These are phyloP conservation scores for Galleria mellonella DNA, from an alignment of 1,140 invertebrate species.

Conservation along the genomic window DNA sequence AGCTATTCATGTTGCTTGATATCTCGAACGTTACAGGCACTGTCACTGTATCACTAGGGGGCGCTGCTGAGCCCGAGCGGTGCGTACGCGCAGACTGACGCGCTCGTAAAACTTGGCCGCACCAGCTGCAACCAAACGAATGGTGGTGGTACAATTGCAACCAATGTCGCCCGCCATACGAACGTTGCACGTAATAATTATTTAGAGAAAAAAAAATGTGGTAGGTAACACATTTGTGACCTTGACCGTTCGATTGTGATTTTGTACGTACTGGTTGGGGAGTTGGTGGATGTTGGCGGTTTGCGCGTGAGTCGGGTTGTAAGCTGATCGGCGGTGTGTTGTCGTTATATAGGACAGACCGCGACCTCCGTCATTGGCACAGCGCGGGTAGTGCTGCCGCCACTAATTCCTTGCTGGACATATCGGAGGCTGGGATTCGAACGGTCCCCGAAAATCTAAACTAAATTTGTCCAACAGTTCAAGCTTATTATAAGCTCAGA, in stretches of 20 bases:
- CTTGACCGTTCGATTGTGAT: constrained; percentile 35
- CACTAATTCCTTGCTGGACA: constrained; percentile 14
- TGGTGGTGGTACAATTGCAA: constrained; percentile 35
- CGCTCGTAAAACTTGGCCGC: constrained; percentile 28
- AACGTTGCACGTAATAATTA: background rate
- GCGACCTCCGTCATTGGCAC: constrained; percentile 55
- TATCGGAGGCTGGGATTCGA: background rate
- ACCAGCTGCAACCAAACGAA: constrained; percentile 51
- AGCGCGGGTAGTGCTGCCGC: constrained; percentile 31
- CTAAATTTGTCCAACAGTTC: too few species aligned
- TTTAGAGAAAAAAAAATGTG: constrained; percentile 15
- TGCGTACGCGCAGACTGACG: constrained; percentile 33
- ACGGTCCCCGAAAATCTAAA: background rate
- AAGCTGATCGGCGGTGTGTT: constrained; percentile 38
- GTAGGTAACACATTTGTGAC: constrained; percentile 29
- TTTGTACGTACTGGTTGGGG: constrained; percentile 42
- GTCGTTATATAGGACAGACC: constrained; percentile 63
- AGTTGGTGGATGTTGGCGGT: constrained; percentile 42
- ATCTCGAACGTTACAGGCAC: constrained; percentile 15
- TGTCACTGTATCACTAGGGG: constrained; percentile 28
- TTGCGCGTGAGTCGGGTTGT: constrained; percentile 48
- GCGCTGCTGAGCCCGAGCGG: constrained; percentile 5
- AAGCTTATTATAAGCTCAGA: too few species aligned
- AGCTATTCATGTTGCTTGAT: constrained; percentile 24
- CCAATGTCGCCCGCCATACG: background rate